A percentile compares a stretch with the other conserved stretches of the same genome.
phyloP scores from a whole-genome alignment of 2,113 vertebrate species.

The Rhagologus leucostigma region DNA sequence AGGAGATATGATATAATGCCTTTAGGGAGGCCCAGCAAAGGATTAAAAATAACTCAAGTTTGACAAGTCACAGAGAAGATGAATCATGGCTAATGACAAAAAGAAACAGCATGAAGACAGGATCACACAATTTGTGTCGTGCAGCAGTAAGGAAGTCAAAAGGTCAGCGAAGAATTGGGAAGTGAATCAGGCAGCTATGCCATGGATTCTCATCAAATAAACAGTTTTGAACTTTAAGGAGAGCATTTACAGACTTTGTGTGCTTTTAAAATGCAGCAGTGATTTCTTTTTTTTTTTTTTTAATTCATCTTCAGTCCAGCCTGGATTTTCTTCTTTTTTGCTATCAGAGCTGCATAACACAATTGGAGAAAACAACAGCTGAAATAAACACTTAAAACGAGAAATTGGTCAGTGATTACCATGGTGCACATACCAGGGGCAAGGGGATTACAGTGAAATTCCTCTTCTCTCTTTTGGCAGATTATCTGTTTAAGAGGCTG shows the following conservation, averaged over 20 bases:
- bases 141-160: neutral
- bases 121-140: constrained; percentile 14
- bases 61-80: constrained; percentile 34
- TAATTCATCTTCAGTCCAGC: neutral
- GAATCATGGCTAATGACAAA: constrained; percentile 47
- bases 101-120: constrained; percentile 4
- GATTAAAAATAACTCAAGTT: constrained; percentile 51
- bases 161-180: neutral
- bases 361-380: neutral
- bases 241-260: neutral
- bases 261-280: neutral
- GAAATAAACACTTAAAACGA: neutral
- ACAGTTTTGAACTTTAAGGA: neutral
- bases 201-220: neutral
- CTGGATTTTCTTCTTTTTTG: neutral
- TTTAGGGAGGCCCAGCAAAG: neutral
- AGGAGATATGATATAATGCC: constrained; percentile 36
- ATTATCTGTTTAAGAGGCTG: neutral
- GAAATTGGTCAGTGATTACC: neutral
- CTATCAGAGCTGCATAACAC: neutral
- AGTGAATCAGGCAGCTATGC: neutral
- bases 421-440: too few relatives aligned
- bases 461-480: neutral
- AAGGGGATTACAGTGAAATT: neutral
- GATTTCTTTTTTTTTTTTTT: neutral